phyloP scores from a whole-genome alignment of 2,797 vertebrate genomes.

The Intellagama lesueurii region DNA sequence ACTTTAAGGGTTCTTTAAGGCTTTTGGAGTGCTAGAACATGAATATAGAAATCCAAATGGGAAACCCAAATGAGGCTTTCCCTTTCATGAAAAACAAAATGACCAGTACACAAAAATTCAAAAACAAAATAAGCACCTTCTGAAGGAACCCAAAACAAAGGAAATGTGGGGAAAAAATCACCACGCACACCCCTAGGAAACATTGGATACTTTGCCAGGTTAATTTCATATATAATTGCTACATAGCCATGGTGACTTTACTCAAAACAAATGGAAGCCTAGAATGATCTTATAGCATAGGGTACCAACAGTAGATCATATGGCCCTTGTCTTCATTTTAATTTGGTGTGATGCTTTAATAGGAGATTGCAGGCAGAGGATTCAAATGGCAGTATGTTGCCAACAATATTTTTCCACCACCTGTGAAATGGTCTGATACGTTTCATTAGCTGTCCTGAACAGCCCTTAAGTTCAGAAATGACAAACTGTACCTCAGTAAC shows the following conservation, averaged over 20 bases:
- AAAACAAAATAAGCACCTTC: too few species aligned
- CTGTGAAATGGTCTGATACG: slow-evolving; percentile 37
- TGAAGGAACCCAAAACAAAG: too few species aligned
- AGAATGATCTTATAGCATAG: background rate
- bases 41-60: too few species aligned
- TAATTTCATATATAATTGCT: background rate
- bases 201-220: too few species aligned
- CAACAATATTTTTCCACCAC: slow-evolving; percentile 21
- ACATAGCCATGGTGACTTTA: background rate
- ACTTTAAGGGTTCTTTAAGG: too few species aligned
- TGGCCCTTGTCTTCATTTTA: background rate
- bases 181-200: too few species aligned
- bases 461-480: slow-evolving; percentile 30
- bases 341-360: slow-evolving; percentile 9
- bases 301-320: background rate
- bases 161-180: too few species aligned
- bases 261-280: background rate
- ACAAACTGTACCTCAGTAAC: slow-evolving; percentile 22
- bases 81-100: too few species aligned
- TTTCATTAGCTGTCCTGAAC: slow-evolving; percentile 25
- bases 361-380: slow-evolving; percentile 18
- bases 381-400: slow-evolving; percentile 25
- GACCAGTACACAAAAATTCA: too few species aligned
- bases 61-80: too few species aligned
- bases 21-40: too few species aligned